Conservation (phyloP, 2,888 invertebrate species). For the Drosophila histrio region DNA sequence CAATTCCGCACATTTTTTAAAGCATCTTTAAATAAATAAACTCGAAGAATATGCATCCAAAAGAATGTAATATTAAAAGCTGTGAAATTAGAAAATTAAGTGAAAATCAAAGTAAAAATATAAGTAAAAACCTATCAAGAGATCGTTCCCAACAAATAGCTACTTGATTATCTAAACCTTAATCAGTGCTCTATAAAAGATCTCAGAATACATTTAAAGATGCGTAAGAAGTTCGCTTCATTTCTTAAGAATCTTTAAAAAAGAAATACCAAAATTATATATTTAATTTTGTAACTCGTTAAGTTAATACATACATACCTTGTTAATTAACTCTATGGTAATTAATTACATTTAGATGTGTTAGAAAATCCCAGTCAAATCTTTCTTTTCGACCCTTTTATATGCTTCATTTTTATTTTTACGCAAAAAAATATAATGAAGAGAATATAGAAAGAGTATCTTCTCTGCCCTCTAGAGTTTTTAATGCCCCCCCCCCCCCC, state of each 20-base stretch:
- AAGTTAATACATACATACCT: not conserved
- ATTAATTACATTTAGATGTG: slow-evolving; percentile 51
- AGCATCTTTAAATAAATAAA: too few species aligned
- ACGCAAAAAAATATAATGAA: not conserved
- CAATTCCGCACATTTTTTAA: too few species aligned
- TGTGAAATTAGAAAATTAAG: too few species aligned
- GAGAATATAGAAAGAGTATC: not conserved
- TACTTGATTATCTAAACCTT: not conserved
- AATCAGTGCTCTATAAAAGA: not conserved
- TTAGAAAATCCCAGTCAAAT: slow-evolving; percentile 48
- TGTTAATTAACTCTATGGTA: not conserved
- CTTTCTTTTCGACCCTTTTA: not conserved
- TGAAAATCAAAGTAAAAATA: not conserved
- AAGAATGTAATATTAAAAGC: too few species aligned
- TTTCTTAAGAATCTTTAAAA: too few species aligned
- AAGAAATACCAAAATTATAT: not conserved
- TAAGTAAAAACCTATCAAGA: not conserved
- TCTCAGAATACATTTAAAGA: not conserved
- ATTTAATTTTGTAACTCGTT: not conserved
- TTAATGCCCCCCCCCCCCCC: not conserved
- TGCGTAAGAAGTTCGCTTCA: too few species aligned
- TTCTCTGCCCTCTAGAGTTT: slow-evolving; percentile 18
- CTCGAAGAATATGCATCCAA: too few species aligned
- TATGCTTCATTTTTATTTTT: not conserved
- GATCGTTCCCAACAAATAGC: not conserved